Conservation (phyloP, 2,888 invertebrate species). For the Pollenia griseotomentosa region DNA sequence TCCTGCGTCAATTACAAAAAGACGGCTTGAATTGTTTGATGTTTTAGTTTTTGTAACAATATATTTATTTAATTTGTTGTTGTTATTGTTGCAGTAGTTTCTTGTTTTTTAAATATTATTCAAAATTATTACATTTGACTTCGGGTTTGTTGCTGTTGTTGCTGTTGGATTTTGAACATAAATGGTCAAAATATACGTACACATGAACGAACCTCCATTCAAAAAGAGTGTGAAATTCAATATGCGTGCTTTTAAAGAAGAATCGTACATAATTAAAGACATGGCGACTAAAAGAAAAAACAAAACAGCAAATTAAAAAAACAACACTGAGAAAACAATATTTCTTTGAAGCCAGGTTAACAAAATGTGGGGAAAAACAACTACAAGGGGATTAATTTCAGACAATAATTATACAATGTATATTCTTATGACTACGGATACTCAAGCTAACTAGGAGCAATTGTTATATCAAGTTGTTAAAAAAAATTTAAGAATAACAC, state of each 20-base stretch:
- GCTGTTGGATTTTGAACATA: slow-evolving; percentile 19
- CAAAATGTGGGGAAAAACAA: slow-evolving; percentile 40
- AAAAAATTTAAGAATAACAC: neutral
- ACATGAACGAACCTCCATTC: slow-evolving; percentile 27
- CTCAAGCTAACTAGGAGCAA: slow-evolving; percentile 21
- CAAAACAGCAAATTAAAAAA: slow-evolving; percentile 8
- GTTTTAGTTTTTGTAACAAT: slow-evolving; percentile 58
- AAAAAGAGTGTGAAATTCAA: slow-evolving; percentile 71
- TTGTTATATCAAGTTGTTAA: slow-evolving; percentile 31
- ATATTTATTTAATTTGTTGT: slow-evolving; percentile 50
- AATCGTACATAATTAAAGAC: slow-evolving; percentile 63
- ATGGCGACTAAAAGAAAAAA: slow-evolving; percentile 11
- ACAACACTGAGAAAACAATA: slow-evolving; percentile 40
- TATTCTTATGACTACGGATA: neutral
- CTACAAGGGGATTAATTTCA: slow-evolving; percentile 64
- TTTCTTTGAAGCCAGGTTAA: slow-evolving; percentile 41
- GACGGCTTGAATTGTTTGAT: slow-evolving; percentile 68
- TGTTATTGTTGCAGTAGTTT: slow-evolving; percentile 5
- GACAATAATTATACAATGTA: neutral
- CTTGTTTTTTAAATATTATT: slow-evolving; percentile 59
- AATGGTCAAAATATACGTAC: slow-evolving; percentile 61
- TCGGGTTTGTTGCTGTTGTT: neutral
- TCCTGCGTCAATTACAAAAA: slow-evolving; percentile 48
- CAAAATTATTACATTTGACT: slow-evolving; percentile 60
- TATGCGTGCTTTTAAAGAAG: slow-evolving; percentile 71